Base-by-base conservation (phyloP, 2,113 vertebrate species). In the Halichoeres trimaculatus region DNA sequence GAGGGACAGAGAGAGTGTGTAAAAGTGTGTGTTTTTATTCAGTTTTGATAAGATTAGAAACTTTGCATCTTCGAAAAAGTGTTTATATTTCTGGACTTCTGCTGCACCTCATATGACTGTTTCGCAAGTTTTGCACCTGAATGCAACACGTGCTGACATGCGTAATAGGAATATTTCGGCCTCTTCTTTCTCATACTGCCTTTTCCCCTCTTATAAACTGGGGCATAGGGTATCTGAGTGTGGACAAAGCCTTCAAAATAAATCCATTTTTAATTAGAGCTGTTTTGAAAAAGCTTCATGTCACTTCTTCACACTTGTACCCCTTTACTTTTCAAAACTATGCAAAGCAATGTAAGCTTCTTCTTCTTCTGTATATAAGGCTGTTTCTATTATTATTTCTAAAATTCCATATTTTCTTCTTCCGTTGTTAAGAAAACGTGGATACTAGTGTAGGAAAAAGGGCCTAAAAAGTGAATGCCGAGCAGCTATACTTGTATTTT, bases 81-180 rank as follows among this genome's bases (percentile, higher is more conserved):
- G 17, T 45, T 45, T 35, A 20, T 22, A n/a, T 34, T 20, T 67
- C 26, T 57, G 62, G 40, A 41, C 56, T 73, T 62, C 20, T 58
- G 70, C 58, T 57, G 20, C 54, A 36, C 11, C 40, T 16, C 19
- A 69, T n/a, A n/a, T 67, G 60, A 76, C 51, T 52, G 0, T 52
- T 52, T 72, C 19, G 8, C 23, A 70, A 16, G 16, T 54, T 66
- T 36, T 52, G 34, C 41, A 52, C 47, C 50, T 71, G 76, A 60
- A 78, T 26, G 81, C 70, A 83, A 50, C 76, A 77, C 74, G 62
- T 67, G 79, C 20, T 36, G 7, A 51, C 56, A 17, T 40, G 22
- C 24, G 71, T n/a, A 30, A 14, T 20, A 10, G 22, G 6, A 2
- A 9, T 22, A 10, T n/a, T 1, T 10, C 47, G 6, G 34, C 20